Percentiles rank a stretch among this genome's conserved stretches.
phyloP scores from a whole-genome alignment of 2,113 vertebrate species.

The Octodon degus region DNA sequence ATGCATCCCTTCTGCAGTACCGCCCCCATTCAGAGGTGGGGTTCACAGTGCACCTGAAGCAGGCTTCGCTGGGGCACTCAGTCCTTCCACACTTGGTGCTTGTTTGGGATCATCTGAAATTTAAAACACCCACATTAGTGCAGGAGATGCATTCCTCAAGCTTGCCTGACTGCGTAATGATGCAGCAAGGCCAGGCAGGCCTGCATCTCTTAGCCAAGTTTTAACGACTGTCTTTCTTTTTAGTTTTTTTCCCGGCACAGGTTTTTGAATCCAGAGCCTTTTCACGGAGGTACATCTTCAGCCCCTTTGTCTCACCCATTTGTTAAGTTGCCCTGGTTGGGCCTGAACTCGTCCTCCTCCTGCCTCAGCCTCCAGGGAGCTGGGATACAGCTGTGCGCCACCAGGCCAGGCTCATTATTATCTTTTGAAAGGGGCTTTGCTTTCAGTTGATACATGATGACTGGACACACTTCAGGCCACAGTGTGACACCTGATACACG shows the following conservation, averaged over 20 bases:
- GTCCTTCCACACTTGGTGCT: constrained; percentile 92
- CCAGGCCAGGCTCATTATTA: neutral
- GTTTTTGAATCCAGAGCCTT: neutral
- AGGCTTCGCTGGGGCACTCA: constrained; percentile 91
- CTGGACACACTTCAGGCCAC: neutral
- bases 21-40: neutral
- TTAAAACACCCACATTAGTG: constrained; percentile 28
- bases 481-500: neutral
- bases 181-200: neutral
- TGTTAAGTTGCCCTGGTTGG: neutral
- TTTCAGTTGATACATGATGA: neutral
- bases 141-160: neutral
- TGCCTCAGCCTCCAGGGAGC: neutral
- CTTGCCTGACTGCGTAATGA: neutral
- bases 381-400: neutral
- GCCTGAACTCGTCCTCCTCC: neutral
- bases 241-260: neutral
- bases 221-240: no score
- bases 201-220: fast-evolving
- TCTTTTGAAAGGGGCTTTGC: neutral
- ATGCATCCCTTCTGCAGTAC: no score
- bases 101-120: constrained; percentile 86
- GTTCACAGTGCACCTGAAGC: constrained; percentile 85
- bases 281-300: neutral
- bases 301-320: neutral